phyloP scores from a whole-genome alignment of 2,888 invertebrate genomes.

The Ectemnius lituratus region DNA sequence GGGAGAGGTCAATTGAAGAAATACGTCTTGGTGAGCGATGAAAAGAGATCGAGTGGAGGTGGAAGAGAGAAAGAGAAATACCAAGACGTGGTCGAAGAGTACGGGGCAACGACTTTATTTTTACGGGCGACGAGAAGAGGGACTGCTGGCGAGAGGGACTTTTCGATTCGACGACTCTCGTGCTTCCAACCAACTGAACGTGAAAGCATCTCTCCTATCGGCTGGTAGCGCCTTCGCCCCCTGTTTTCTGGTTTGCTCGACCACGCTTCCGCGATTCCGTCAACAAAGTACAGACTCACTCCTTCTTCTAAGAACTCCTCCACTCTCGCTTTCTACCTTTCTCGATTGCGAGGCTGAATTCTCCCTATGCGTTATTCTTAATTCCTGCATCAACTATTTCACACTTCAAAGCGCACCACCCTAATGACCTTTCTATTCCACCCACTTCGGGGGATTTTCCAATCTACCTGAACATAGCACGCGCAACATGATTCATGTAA shows the following conservation, averaged over 20 bases:
- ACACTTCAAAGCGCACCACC: too few species aligned
- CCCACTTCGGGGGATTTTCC: too few species aligned
- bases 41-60: too few species aligned
- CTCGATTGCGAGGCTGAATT: background rate
- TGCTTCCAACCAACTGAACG: slow-evolving; percentile 48
- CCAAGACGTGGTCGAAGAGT: background rate
- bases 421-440: too few species aligned
- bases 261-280: slow-evolving; percentile 16
- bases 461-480: too few species aligned
- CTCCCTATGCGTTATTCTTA: background rate
- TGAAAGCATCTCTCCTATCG: slow-evolving; percentile 45
- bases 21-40: too few species aligned
- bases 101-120: background rate
- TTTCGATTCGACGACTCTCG: slow-evolving; percentile 44
- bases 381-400: background rate
- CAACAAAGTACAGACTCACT: slow-evolving; percentile 23
- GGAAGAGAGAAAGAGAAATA: too few species aligned
- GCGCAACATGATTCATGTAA: too few species aligned
- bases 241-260: slow-evolving; percentile 25
- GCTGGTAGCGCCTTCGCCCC: slow-evolving; percentile 16
- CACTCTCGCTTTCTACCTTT: background rate
- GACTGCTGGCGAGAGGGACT: slow-evolving; percentile 7
- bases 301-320: background rate
- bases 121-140: background rate
- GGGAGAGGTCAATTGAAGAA: too few species aligned